Conservation (phyloP, 2,113 vertebrate species). For the Antidorcas marsupialis region DNA sequence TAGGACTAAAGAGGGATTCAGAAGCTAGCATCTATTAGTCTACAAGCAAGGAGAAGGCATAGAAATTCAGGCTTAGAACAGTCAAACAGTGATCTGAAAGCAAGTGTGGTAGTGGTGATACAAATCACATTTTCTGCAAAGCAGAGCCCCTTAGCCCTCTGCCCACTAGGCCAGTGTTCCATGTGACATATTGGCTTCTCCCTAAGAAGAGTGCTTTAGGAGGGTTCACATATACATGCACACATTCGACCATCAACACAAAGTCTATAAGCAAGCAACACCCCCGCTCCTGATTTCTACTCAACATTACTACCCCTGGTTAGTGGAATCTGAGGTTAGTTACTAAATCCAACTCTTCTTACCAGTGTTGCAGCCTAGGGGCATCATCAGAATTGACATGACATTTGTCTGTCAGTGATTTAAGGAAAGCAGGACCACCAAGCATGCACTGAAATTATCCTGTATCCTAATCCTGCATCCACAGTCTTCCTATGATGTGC, state of each 20-base stretch:
- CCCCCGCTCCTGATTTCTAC: background rate
- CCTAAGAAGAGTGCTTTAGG: background rate
- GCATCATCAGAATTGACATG: background rate
- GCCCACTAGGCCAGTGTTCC: too few relatives aligned
- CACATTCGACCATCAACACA: background rate
- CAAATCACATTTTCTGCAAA: background rate
- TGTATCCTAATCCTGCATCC: background rate
- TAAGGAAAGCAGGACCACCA: background rate
- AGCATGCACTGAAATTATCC: background rate
- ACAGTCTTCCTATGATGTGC: background rate
- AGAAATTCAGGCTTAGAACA: background rate
- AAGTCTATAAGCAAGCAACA: background rate
- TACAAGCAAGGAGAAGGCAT: background rate
- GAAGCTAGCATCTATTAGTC: background rate
- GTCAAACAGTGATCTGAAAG: background rate
- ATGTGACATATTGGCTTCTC: background rate
- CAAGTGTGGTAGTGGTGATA: too few relatives aligned
- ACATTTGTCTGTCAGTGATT: background rate
- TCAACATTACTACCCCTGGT: background rate
- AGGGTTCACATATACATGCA: background rate
- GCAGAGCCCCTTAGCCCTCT: background rate
- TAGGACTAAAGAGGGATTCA: background rate
- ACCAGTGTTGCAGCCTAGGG: background rate
- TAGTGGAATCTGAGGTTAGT: background rate
- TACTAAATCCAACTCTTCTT: background rate